Evolutionary conservation across 2,113 vertebrate species (phyloP).

Genomic region (Phalacrocorax pelagicus): DNA sequence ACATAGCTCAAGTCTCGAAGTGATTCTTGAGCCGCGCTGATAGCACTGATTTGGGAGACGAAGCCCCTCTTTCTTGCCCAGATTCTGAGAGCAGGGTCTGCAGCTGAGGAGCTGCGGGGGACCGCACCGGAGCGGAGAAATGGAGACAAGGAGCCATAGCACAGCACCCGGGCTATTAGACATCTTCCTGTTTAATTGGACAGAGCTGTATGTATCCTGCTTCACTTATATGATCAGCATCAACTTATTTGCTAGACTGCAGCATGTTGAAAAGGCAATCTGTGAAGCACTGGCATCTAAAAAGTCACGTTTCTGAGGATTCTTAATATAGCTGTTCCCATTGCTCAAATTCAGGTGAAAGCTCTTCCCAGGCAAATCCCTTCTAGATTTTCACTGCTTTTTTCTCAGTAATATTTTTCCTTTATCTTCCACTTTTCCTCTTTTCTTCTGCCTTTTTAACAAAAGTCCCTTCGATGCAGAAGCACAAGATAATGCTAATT

Average conservation of each 20-base stretch:
- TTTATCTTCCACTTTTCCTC: neutral
- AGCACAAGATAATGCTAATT: conserved; percentile 52
- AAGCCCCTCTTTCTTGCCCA: neutral
- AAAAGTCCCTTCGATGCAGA: conserved; percentile 1
- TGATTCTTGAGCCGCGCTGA: neutral
- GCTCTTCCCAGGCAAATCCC: neutral
- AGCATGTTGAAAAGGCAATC: neutral
- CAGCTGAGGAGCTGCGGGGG: neutral
- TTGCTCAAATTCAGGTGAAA: neutral
- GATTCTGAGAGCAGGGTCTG: neutral
- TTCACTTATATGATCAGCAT: neutral
- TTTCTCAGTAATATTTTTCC: neutral
- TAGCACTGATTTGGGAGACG: accelerated
- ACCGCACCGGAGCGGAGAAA: neutral
- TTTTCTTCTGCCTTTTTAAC: conserved; percentile 17
- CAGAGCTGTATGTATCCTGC: neutral
- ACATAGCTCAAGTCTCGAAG: neutral
- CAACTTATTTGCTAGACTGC: neutral
- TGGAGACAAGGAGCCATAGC: neutral
- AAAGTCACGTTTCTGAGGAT: neutral
- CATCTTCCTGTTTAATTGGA: neutral
- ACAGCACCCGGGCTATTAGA: neutral
- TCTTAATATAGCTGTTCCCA: neutral
- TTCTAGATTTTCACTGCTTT: neutral
- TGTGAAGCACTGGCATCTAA: neutral